Base-by-base conservation (phyloP, 2,888 invertebrate species). In the Marasmarcha lunaedactyla region DNA sequence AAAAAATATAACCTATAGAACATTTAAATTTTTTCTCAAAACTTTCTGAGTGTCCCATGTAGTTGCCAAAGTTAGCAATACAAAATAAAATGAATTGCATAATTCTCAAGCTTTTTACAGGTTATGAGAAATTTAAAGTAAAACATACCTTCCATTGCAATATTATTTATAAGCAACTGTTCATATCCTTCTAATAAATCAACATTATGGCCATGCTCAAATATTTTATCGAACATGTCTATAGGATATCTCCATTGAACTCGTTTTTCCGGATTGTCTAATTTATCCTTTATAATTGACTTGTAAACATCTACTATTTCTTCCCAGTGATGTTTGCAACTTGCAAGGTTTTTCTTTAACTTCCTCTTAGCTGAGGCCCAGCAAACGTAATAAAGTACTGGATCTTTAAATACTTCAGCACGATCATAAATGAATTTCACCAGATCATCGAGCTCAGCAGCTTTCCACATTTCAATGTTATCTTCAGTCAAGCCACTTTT, bases 241-340 rank as follows among this genome's bases (percentile, higher is more conserved):
- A 78, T 79, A n/a, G 30, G 9, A 41, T 81, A 83, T 13, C 70
- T 53, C 83, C 83, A 83, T 46, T 77, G 71, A 5, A 83, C 74
- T 45, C 72, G 65, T 63, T 73, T 60, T 36, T 78, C 78, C 0
- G 79, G 61, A 47, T 78, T 59, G 36, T 81, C 76, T 43, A 71
- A 77, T 42, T 83, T 83, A 38, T 77, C 72, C 11, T 68, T 55
- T 30, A 81, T 52, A 37, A 76, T 67, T 1, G 59, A 55, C 37
- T 66, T 70, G 35, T 83, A 83, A 0, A 77, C 42, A 0, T 35
- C 13, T 1, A 65, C 59, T 0, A 79, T 50, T 4, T 69, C 69
- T 1, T 68, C 61, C 81, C 79, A 81, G 36, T 76, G 66, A 1
- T 49, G 51, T 14, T 54, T 61, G 44, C 79, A 79, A 36, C 48